A percentile compares a stretch with the other conserved stretches of the same genome.
Evolutionary conservation across 2,797 vertebrate species (phyloP).

Genomic region (Acropternis orthonyx): DNA sequence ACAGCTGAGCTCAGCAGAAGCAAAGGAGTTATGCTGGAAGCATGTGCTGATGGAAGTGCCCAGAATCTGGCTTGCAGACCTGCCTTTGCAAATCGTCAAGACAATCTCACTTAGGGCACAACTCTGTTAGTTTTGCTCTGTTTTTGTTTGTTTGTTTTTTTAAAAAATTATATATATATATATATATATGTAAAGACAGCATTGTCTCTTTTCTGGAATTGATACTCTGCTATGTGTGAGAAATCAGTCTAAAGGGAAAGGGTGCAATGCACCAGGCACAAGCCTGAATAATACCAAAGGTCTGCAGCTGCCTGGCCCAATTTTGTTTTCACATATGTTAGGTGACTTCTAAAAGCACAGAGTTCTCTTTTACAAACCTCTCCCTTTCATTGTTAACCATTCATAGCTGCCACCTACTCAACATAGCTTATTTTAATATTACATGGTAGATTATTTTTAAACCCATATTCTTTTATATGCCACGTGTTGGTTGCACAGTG

Average conservation of each 20-base stretch:
- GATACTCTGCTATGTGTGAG: not conserved
- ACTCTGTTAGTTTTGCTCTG: constrained; percentile 4
- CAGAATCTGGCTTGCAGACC: not conserved
- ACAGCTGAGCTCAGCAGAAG: not conserved
- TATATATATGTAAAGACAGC: not conserved
- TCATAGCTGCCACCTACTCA: not conserved
- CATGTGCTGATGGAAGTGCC: not conserved
- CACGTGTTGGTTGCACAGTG: not conserved
- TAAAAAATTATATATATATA: not conserved
- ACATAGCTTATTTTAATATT: not conserved
- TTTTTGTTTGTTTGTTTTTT: not conserved
- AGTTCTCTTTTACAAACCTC: not conserved
- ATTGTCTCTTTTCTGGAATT: constrained; percentile 12
- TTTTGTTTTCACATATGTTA: not conserved
- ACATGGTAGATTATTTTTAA: not conserved
- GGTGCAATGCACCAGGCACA: not conserved
- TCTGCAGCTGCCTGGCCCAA: not conserved
- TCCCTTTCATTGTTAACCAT: not conserved
- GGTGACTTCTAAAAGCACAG: not conserved
- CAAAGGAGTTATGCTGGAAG: not conserved
- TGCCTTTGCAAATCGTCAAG: not conserved
- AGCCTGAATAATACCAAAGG: not conserved
- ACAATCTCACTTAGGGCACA: constrained; percentile 24
- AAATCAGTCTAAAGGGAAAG: constrained; percentile 7
- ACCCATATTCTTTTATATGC: not conserved